Percentiles rank a stretch among this genome's conserved stretches.
Evolutionary conservation across 1,140 invertebrate genomes (phyloP).

Genomic region (Drosophila lacertosa): DNA sequence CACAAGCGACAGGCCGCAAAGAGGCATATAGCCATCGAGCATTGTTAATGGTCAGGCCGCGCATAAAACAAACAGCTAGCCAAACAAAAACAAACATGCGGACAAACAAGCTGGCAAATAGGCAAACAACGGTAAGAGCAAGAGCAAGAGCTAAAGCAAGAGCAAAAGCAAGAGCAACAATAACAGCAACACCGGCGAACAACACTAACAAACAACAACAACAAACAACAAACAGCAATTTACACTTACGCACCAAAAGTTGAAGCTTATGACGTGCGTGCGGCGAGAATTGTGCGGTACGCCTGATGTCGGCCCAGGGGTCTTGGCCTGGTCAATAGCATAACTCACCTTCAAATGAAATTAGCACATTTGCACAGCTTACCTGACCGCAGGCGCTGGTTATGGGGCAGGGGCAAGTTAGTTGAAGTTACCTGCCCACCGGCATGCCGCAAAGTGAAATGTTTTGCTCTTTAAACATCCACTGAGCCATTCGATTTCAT

Average conservation of each 20-base stretch:
- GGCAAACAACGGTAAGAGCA: conserved; percentile 42
- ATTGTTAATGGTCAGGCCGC: conserved; percentile 70
- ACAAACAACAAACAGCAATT: conserved; percentile 73
- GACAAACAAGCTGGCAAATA: conserved; percentile 46
- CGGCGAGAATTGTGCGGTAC: conserved; percentile 15
- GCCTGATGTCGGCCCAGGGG: conserved; percentile 19
- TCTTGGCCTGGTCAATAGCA: conserved; percentile 64
- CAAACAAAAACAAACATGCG: conserved; percentile 52
- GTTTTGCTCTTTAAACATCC: conserved; percentile 73
- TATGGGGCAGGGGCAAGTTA: background rate
- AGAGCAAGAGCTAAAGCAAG: conserved; percentile 25
- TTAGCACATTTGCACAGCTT: conserved; percentile 77
- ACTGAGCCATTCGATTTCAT: conserved; percentile 71
- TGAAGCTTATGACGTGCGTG: conserved; percentile 64
- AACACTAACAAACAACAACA: conserved; percentile 50
- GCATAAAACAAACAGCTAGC: conserved; percentile 63
- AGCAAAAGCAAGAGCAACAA: conserved; percentile 30
- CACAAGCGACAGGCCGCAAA: conserved; percentile 59
- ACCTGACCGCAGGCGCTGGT: conserved; percentile 57
- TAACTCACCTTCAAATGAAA: conserved; percentile 80
- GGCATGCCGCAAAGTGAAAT: conserved; percentile 58
- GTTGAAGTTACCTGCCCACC: conserved; percentile 14
- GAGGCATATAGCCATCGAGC: conserved; percentile 60
- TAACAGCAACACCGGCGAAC: conserved; percentile 28
- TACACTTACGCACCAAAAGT: conserved; percentile 77